phyloP scores from a whole-genome alignment of 2,797 vertebrate species.

The Tenualosa thibaudeaui region DNA sequence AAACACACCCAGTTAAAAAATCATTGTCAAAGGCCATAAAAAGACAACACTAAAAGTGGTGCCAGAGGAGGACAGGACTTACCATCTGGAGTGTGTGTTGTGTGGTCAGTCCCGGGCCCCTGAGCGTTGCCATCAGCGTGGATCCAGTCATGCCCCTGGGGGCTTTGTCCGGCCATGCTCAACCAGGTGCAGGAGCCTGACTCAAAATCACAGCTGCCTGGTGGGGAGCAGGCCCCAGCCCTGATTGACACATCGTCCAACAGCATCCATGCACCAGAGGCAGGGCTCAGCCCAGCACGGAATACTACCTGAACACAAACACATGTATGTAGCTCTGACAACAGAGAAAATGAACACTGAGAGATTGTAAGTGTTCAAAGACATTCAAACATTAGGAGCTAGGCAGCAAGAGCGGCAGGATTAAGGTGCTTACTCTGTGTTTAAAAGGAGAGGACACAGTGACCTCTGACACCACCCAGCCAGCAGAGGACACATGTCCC shows the following conservation, averaged over 20 bases:
- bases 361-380: neutral
- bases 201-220: constrained; percentile 77
- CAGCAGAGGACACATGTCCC: constrained; percentile 48
- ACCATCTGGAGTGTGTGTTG: constrained; percentile 69
- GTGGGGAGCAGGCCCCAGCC: constrained; percentile 60
- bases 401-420: neutral
- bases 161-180: constrained; percentile 48
- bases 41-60: neutral
- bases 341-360: constrained; percentile 46
- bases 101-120: constrained; percentile 68
- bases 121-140: constrained; percentile 57
- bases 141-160: constrained; percentile 40
- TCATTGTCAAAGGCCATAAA: neutral
- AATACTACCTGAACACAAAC: constrained; percentile 66
- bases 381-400: neutral
- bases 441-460: constrained; percentile 66
- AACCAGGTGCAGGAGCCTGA: constrained; percentile 71
- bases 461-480: constrained; percentile 75
- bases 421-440: constrained; percentile 61
- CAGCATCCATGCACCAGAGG: constrained; percentile 50
- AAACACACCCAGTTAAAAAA: neutral
- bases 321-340: neutral
- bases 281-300: constrained; percentile 48
- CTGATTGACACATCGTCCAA: constrained; percentile 73
- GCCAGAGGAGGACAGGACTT: neutral